A percentile compares a stretch with the other conserved stretches of the same genome.
phyloP scores from a whole-genome alignment of 1,140 invertebrate species.

The Subanguina moxae region DNA sequence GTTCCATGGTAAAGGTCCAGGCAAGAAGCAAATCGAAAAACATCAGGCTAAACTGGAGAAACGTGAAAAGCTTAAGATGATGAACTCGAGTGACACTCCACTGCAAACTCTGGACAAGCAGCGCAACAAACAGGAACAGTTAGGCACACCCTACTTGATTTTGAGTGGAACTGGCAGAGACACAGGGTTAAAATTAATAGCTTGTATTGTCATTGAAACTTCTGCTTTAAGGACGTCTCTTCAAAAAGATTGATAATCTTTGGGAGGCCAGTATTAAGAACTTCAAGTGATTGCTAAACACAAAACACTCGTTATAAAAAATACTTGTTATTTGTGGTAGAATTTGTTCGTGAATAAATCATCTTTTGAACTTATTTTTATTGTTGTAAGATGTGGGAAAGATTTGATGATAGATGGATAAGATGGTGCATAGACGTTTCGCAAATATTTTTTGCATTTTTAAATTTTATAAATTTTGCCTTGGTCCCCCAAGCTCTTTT shows the following conservation, averaged over 20 bases:
- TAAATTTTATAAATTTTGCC: too few relatives aligned
- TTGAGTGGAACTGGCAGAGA: conserved; percentile 70
- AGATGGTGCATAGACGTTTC: too few relatives aligned
- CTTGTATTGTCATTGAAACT: background rate
- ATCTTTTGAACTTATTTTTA: too few relatives aligned
- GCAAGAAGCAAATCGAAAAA: conserved; percentile 97
- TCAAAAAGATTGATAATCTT: conserved; percentile 29
- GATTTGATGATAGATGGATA: too few relatives aligned
- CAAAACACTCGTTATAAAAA: too few relatives aligned
- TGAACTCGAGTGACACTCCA: conserved; percentile 97
- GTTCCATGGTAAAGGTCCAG: conserved; percentile 97
- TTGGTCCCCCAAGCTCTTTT: too few relatives aligned
- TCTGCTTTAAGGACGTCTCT: conserved; percentile 1
- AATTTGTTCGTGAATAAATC: too few relatives aligned
- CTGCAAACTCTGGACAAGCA: conserved; percentile 86
- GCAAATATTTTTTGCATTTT: too few relatives aligned
- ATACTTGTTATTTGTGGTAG: too few relatives aligned
- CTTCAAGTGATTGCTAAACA: too few relatives aligned
- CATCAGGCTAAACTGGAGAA: conserved; percentile 89
- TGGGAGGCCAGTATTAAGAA: too few relatives aligned
- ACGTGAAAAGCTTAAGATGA: conserved; percentile 92
- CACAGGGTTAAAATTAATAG: background rate
- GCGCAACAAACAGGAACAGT: conserved; percentile 91
- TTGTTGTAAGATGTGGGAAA: too few relatives aligned
- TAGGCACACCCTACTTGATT: conserved; percentile 87